Base-by-base conservation (phyloP, 2,797 vertebrate species). In the Gastrophryne carolinensis region DNA sequence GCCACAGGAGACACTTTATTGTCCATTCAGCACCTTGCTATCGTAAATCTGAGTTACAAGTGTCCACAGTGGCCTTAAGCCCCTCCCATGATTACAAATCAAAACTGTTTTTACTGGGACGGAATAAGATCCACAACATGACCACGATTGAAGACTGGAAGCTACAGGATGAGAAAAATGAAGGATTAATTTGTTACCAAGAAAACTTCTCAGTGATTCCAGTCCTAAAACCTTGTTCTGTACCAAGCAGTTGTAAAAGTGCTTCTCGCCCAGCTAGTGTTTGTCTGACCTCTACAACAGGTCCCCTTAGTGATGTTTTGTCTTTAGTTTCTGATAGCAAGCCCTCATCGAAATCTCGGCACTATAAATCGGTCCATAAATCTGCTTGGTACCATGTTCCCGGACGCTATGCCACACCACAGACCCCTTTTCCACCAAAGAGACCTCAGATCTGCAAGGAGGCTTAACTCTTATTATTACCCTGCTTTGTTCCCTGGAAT, bases 341-440 rank as follows among this genome's bases (percentile, higher is more conserved):
- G 7, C 27, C 35, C 52, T 64, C 27, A 32, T 66, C 79, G 29
- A 79, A 24, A 7, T 64, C 54, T 15, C 64, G 75, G 23, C 11
- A 13, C 9, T 11, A 12, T 60, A 35, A 10, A 30, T 67, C 72
- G 41, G 34, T 32, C 37, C 76, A 78, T 50, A 75, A 81, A 72
- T 75, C 81, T 60, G 78, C 80, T 61, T 80, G 35, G 76, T 83
- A 80, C 72, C 79, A 82, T 10, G 78, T 73, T 4, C 73, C 73
- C 17, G 41, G 72, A 10, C 64, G 66, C 1, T 72, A 71, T 12
- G 54, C 37, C 5, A 19, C 15, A 30, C 26, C 72, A 34, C 65
- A 79, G 34, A 74, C 80, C 30, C 11, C 35, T n/a, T 26, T 78
- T 75, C 71, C 70, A 2, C 72, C 66, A 23, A 72, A 66, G 80